Conservation (phyloP, 2,113 vertebrate genomes). For the Theropithecus gelada region DNA sequence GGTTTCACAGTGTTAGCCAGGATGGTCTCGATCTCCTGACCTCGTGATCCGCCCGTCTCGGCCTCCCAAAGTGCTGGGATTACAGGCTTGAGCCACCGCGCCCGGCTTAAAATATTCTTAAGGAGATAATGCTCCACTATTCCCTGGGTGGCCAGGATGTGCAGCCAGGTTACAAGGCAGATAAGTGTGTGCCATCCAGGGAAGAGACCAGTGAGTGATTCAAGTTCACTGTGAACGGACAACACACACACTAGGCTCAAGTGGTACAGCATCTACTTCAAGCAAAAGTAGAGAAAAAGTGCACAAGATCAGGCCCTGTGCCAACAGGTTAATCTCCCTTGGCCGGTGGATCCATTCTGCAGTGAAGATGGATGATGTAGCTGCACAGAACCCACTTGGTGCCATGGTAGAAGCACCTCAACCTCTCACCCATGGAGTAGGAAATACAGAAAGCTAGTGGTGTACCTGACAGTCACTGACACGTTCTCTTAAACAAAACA, state of each 20-base stretch:
- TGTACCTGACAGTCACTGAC: neutral
- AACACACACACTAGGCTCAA: too few relatives aligned
- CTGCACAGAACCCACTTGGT: neutral
- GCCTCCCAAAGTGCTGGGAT: too few relatives aligned
- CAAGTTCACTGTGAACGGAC: neutral
- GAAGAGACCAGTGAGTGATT: neutral
- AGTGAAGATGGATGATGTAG: rapidly evolving
- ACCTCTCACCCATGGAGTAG: rapidly evolving
- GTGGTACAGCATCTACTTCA: neutral
- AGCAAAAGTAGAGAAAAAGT: neutral
- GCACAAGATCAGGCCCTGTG: too few relatives aligned
- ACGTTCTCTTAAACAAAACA: neutral
- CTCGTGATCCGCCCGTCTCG: too few relatives aligned
- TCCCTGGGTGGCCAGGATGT: neutral
- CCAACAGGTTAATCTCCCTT: rapidly evolving
- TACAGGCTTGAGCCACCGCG: too few relatives aligned
- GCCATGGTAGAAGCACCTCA: neutral
- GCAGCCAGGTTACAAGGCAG: neutral
- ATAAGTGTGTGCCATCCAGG: rapidly evolving
- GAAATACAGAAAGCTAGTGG: neutral
- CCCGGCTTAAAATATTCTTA: neutral
- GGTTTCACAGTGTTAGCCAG: too few relatives aligned
- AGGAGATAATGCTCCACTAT: neutral
- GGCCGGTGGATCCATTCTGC: neutral
- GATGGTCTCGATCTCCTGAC: too few relatives aligned